Evolutionary conservation across 2,888 invertebrate species (phyloP).

Genomic region (Selenia dentaria): DNA sequence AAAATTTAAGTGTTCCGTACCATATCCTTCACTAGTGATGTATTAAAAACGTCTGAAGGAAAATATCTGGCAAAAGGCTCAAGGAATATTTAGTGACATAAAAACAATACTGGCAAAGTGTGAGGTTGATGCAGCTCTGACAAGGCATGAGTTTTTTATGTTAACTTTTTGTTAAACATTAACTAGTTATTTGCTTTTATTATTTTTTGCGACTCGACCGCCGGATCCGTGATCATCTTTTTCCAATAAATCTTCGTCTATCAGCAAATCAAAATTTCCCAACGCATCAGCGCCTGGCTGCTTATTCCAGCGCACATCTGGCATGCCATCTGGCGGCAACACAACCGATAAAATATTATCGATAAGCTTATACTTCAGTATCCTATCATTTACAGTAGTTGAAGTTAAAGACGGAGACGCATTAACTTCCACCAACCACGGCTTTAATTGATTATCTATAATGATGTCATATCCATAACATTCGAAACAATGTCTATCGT

Average conservation of each 20-base stretch:
- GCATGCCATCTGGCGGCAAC: conserved; percentile 93
- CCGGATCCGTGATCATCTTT: conserved; percentile 82
- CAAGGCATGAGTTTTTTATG: no score
- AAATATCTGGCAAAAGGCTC: no score
- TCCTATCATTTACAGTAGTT: conserved; percentile 97
- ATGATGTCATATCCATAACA: conserved; percentile 99
- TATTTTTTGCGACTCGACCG: conserved; percentile 45
- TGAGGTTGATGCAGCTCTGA: no score
- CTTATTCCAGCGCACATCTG: conserved; percentile 96
- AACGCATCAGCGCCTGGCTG: conserved; percentile 89
- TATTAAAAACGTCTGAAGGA: no score
- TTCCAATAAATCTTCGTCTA: conserved; percentile 92
- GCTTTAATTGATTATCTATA: conserved; percentile 96
- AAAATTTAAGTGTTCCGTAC: no score
- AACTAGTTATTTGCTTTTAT: conserved; percentile 46
- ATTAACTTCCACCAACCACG: conserved; percentile 98
- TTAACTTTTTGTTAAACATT: background rate
- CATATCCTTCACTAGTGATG: no score
- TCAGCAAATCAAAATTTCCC: conserved; percentile 92
- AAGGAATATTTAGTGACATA: no score
- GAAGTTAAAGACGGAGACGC: conserved; percentile 97
- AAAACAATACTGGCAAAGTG: no score
- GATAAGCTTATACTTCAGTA: conserved; percentile 96
- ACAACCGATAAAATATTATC: conserved; percentile 97
- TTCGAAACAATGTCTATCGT: conserved; percentile 96